Conservation (phyloP, 2,113 vertebrate species). For the Trematomus loennbergii region DNA sequence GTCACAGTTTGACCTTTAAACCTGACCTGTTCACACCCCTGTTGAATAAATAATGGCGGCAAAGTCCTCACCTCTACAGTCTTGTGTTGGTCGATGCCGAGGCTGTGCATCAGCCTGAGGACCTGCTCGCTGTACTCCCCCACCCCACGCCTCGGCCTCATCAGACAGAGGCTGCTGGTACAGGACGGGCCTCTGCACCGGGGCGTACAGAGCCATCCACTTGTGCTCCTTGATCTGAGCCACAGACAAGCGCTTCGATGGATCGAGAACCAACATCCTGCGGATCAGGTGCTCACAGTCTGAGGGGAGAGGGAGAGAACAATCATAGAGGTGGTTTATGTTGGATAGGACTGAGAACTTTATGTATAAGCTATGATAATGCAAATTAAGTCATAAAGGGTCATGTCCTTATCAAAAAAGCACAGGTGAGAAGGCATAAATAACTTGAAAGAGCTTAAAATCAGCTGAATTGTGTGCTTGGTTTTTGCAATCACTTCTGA, state of each 20-base stretch:
- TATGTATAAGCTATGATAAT: conserved; percentile 25
- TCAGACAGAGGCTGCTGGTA: conserved; percentile 85
- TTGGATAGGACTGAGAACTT: not conserved
- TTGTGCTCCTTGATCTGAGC: conserved; percentile 98
- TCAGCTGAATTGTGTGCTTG: conserved; percentile 35
- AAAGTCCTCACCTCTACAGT: conserved; percentile 91
- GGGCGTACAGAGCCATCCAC: conserved; percentile 95
- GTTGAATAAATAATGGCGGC: conserved; percentile 10
- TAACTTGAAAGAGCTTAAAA: conserved; percentile 29
- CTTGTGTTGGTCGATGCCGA: conserved; percentile 98
- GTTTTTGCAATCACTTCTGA: conserved; percentile 28
- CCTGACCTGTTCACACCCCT: not conserved
- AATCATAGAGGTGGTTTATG: conserved; percentile 13
- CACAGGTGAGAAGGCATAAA: conserved; percentile 34
- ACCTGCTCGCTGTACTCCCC: conserved; percentile 97
- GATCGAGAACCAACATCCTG: conserved; percentile 97
- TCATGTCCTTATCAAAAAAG: conserved; percentile 7
- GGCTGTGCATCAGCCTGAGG: conserved; percentile 96
- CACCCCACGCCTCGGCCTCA: conserved; percentile 86
- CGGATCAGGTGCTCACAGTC: conserved; percentile 98
- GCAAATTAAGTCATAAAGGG: conserved; percentile 16
- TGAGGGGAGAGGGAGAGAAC: conserved; percentile 59
- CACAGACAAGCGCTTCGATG: conserved; percentile 92
- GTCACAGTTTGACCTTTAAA: conserved; percentile 12
- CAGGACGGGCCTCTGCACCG: conserved; percentile 90